phyloP scores from a whole-genome alignment of 2,113 vertebrate genomes.

The Pogonocichla stellata region DNA sequence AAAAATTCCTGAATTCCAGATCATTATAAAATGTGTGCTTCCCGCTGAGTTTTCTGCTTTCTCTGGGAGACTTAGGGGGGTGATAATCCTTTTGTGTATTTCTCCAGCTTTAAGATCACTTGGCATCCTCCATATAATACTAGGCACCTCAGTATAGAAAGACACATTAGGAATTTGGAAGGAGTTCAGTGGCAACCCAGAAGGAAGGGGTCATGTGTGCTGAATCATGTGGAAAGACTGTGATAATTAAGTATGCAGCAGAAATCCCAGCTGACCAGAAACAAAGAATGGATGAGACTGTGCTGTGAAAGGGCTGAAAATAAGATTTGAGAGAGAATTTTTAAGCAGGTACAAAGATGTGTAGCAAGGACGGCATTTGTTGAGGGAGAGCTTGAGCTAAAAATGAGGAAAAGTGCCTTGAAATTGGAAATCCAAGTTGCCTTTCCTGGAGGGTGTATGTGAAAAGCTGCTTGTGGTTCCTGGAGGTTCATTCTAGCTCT shows the following conservation, averaged over 20 bases:
- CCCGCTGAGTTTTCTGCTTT: neutral
- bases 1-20: neutral
- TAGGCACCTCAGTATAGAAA: slow-evolving; percentile 45
- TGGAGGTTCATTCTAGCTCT: neutral
- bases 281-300: slow-evolving; percentile 24
- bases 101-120: slow-evolving; percentile 40
- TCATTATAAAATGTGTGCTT: slow-evolving; percentile 1
- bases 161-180: slow-evolving; percentile 56
- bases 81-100: slow-evolving; percentile 37
- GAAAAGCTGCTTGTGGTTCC: neutral
- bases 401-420: neutral
- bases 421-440: neutral
- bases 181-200: slow-evolving; percentile 28
- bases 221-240: slow-evolving; percentile 57
- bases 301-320: neutral
- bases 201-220: slow-evolving; percentile 33
- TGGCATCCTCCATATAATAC: neutral
- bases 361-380: neutral
- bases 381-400: neutral
- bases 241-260: slow-evolving; percentile 40
- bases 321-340: slow-evolving; percentile 21
- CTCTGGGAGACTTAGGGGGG: slow-evolving; percentile 1
- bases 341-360: neutral
- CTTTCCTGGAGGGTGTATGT: neutral
- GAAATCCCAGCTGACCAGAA: slow-evolving; percentile 33